These are phyloP conservation scores for Tipula confusa DNA, from an alignment of 2,888 invertebrate species.

Conservation along the genomic window DNA sequence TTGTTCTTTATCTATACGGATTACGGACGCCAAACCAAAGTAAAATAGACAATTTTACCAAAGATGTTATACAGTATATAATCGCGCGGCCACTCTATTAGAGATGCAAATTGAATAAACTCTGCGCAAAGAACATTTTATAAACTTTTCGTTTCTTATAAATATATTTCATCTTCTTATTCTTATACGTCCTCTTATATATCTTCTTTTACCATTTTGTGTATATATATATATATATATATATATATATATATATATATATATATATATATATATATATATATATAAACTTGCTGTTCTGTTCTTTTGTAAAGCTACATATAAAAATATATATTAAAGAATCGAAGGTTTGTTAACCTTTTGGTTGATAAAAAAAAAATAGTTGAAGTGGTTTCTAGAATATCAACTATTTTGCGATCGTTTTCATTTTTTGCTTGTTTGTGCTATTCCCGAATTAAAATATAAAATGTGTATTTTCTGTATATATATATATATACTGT, in stretches of 20 bases:
- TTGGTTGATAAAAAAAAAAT: conserved; percentile 6
- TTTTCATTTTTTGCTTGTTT: background rate
- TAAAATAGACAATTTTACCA: background rate
- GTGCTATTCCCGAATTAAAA: background rate
- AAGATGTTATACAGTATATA: background rate
- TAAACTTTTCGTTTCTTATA: background rate
- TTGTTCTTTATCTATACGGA: background rate
- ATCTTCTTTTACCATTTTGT: background rate
- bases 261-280: background rate
- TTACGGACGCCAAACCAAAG: background rate
- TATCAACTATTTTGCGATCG: conserved; percentile 16
- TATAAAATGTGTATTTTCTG: too few relatives aligned
- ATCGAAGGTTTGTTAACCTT: background rate
- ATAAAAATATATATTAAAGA: too few relatives aligned
- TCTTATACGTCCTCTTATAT: background rate
- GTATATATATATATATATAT: background rate
- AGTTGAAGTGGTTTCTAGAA: conserved; percentile 20
- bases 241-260: background rate
- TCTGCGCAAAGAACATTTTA: background rate
- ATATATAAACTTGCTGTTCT: background rate
- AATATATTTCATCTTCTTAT: background rate
- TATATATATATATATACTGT: background rate
- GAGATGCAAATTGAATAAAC: background rate
- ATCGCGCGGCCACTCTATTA: background rate
- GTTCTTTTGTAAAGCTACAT: too few relatives aligned